Evolutionary conservation across 1,140 invertebrate genomes (phyloP).

Genomic region (Samia ricini): DNA sequence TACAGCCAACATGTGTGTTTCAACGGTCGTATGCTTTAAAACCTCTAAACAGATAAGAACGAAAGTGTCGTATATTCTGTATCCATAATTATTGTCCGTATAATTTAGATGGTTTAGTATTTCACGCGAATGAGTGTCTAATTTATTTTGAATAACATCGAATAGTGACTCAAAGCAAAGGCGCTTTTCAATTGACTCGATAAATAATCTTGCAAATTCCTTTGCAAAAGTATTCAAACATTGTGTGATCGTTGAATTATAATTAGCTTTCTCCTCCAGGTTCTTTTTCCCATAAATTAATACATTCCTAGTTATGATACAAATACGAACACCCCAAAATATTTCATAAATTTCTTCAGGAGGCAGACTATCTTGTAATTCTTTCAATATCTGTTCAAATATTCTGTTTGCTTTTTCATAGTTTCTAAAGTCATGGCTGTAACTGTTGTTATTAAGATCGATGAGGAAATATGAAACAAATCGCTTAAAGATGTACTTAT

Average conservation of each 20-base stretch:
- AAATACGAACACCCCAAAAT: constrained; percentile 26
- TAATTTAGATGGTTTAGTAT: no score
- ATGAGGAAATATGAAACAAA: constrained; percentile 11
- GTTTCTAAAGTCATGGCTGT: neutral
- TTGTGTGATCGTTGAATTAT: constrained; percentile 6
- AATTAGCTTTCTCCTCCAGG: neutral
- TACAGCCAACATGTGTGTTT: neutral
- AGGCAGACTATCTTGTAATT: constrained; percentile 20
- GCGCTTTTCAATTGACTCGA: constrained; percentile 23
- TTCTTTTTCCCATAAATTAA: neutral
- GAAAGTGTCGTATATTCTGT: no score
- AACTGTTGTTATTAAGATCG: constrained; percentile 7
- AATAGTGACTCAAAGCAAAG: neutral
- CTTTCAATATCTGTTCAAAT: constrained; percentile 19
- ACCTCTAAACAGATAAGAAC: no score
- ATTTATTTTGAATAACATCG: neutral
- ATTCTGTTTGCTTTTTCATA: constrained; percentile 4
- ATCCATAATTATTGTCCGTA: no score
- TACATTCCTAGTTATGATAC: constrained; percentile 13
- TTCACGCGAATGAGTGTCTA: no score
- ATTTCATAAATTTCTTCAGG: constrained; percentile 28
- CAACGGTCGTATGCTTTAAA: no score
- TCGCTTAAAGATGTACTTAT: constrained; percentile 16
- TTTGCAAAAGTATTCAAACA: constrained; percentile 20
- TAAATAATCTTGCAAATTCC: constrained; percentile 21